phyloP scores from a whole-genome alignment of 2,888 invertebrate species.

The Melangyna quadrimaculata region DNA sequence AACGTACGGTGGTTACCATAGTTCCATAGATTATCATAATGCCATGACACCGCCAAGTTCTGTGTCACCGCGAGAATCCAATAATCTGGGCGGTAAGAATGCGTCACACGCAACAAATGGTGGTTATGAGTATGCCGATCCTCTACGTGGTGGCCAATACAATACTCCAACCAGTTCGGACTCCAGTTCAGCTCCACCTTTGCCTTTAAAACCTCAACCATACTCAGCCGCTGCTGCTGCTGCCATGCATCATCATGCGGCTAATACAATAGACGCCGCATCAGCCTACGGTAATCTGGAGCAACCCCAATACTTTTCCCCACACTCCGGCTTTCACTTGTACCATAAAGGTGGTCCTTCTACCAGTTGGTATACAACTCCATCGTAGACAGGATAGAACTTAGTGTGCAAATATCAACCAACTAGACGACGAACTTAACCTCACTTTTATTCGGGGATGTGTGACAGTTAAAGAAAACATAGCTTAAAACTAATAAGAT shows the following conservation, averaged over 20 bases:
- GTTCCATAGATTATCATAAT: constrained; percentile 91
- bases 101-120: constrained; percentile 79
- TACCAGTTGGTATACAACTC: constrained; percentile 90
- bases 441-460: constrained; percentile 42
- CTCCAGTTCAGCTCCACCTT: constrained; percentile 84
- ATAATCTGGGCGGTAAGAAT: constrained; percentile 82
- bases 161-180: constrained; percentile 81
- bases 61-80: constrained; percentile 94
- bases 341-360: constrained; percentile 89
- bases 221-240: constrained; percentile 89
- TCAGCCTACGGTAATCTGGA: constrained; percentile 85
- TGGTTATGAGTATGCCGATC: constrained; percentile 85
- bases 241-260: constrained; percentile 83
- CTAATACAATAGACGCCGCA: constrained; percentile 84
- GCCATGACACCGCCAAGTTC: constrained; percentile 99
- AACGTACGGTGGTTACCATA: constrained; percentile 84
- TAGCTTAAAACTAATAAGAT: constrained; percentile 38
- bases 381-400: constrained; percentile 84
- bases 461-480: constrained; percentile 1
- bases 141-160: constrained; percentile 81
- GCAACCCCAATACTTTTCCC: constrained; percentile 93
- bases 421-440: constrained; percentile 39
- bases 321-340: constrained; percentile 91
- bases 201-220: constrained; percentile 95
- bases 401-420: background rate